A percentile compares a stretch with the other conserved stretches of the same genome.
phyloP scores from a whole-genome alignment of 2,888 invertebrate species.

The Limenitis camilla region DNA sequence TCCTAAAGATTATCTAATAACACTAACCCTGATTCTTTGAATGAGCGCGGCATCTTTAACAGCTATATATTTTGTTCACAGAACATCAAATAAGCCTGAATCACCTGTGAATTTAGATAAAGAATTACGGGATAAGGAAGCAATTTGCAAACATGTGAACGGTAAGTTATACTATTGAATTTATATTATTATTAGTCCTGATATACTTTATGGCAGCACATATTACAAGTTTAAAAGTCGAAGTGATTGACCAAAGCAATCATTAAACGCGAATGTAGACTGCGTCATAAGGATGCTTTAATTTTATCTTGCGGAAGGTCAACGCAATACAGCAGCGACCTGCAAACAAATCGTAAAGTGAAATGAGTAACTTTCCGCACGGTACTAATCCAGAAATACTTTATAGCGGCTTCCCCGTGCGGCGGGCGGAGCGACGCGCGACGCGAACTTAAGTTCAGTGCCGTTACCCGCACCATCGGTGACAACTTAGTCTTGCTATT shows the following conservation, averaged over 20 bases:
- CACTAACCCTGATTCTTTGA: neutral
- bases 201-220: no score
- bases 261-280: no score
- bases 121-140: slow-evolving; percentile 56
- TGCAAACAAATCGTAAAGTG: slow-evolving; percentile 22
- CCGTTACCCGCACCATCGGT: slow-evolving; percentile 17
- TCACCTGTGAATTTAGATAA: slow-evolving; percentile 60
- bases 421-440: no score
- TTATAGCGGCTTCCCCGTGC: slow-evolving; percentile 43
- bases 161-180: slow-evolving; percentile 43
- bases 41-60: neutral
- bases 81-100: slow-evolving; percentile 60
- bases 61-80: slow-evolving; percentile 41
- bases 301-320: slow-evolving; percentile 53
- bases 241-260: no score
- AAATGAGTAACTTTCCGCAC: slow-evolving; percentile 69
- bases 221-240: no score
- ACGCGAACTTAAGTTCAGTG: slow-evolving; percentile 22
- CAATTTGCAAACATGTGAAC: slow-evolving; percentile 57
- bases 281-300: slow-evolving; percentile 22
- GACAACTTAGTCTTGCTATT: slow-evolving; percentile 11
- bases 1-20: neutral
- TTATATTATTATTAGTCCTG: neutral
- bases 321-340: slow-evolving; percentile 43
- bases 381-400: slow-evolving; percentile 72